phyloP scores from a whole-genome alignment of 2,113 vertebrate genomes.

The Cottus gobio region DNA sequence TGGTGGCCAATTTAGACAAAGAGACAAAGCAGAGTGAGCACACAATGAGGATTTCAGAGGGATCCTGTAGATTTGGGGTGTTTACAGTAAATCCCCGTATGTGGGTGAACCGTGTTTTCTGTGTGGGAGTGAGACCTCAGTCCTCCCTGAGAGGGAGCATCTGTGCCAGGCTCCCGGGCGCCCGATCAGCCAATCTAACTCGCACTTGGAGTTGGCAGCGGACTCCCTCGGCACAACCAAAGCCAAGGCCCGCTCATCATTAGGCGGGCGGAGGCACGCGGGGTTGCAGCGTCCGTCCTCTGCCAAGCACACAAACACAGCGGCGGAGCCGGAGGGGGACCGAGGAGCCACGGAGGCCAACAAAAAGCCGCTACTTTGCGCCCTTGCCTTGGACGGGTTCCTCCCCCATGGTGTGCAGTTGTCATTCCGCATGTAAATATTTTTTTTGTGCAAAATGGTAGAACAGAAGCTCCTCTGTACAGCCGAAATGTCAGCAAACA shows the following conservation, averaged over 20 bases:
- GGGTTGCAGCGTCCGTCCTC: slow-evolving; percentile 56
- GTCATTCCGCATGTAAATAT: slow-evolving; percentile 76
- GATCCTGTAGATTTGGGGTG: background rate
- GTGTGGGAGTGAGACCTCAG: slow-evolving; percentile 60
- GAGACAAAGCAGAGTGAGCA: background rate
- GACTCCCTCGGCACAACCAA: slow-evolving; percentile 36
- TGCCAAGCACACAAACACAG: slow-evolving; percentile 53
- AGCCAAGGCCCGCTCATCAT: slow-evolving; percentile 67
- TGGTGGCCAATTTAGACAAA: background rate
- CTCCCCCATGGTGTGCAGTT: slow-evolving; percentile 67
- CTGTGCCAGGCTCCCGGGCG: slow-evolving; percentile 61
- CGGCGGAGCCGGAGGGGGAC: slow-evolving; percentile 37
- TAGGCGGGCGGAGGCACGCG: slow-evolving; percentile 51
- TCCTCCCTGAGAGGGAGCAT: slow-evolving; percentile 57
- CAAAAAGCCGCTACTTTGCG: slow-evolving; percentile 49
- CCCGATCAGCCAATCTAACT: slow-evolving; percentile 55
- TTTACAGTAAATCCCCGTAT: slow-evolving; percentile 33
- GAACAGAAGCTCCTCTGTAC: slow-evolving; percentile 74
- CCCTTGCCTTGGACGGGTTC: slow-evolving; percentile 49
- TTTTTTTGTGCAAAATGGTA: slow-evolving; percentile 41
- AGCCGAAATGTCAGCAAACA: slow-evolving; percentile 63
- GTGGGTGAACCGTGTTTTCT: slow-evolving; percentile 15
- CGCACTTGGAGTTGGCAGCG: slow-evolving; percentile 69
- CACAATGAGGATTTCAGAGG: background rate
- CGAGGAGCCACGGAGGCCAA: slow-evolving; percentile 43